A percentile compares a stretch with the other conserved stretches of the same genome.
Conservation (phyloP, 2,888 invertebrate species). For the Watsonalla cultraria region DNA sequence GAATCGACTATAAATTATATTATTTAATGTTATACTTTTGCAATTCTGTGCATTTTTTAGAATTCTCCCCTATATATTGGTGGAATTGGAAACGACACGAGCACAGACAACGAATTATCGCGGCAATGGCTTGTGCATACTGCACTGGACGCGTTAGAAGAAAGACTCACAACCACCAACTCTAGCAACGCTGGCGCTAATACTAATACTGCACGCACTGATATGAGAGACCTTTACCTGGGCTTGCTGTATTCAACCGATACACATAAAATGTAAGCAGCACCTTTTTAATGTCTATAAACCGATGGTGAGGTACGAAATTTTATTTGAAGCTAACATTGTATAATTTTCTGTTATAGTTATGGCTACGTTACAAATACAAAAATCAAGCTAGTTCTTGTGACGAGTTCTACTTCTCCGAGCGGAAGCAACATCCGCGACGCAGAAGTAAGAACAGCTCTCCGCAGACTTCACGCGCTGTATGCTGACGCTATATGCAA, state of each 20-base stretch:
- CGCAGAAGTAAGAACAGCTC: constrained; percentile 94
- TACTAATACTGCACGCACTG: constrained; percentile 80
- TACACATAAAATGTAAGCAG: constrained; percentile 94
- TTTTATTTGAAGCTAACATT: no score
- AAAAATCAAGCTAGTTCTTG: constrained; percentile 95
- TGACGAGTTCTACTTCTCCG: constrained; percentile 94
- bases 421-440: constrained; percentile 92
- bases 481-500: constrained; percentile 97
- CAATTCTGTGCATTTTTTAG: constrained; percentile 74
- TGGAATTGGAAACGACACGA: constrained; percentile 73
- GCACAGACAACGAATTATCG: constrained; percentile 90
- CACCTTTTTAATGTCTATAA: neutral
- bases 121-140: constrained; percentile 97
- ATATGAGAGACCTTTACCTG: constrained; percentile 92
- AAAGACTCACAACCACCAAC: constrained; percentile 80
- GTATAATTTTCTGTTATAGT: constrained; percentile 62
- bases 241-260: constrained; percentile 96
- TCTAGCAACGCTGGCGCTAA: constrained; percentile 68
- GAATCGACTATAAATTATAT: neutral
- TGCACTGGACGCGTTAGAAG: constrained; percentile 93
- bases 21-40: neutral
- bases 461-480: constrained; percentile 90
- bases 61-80: constrained; percentile 94
- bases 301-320: no score
- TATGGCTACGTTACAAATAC: constrained; percentile 99